A percentile compares a stretch with the other conserved stretches of the same genome.
Evolutionary conservation across 2,888 invertebrate genomes (phyloP).

Genomic region (Melangyna quadrimaculata): DNA sequence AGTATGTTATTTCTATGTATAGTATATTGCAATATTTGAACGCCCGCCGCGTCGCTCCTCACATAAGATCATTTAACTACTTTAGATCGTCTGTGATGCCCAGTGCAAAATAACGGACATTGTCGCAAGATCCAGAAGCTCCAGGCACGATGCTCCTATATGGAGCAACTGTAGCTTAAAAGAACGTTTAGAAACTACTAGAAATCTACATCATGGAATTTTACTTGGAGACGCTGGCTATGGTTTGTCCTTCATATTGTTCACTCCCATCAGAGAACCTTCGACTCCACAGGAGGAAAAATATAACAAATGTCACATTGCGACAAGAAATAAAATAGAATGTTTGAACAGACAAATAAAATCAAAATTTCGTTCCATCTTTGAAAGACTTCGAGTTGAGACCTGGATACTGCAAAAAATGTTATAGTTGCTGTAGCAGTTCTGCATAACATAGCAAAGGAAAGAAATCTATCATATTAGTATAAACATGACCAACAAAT

Average conservation of each 20-base stretch:
- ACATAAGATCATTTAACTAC: too few relatives aligned
- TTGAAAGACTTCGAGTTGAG: background rate
- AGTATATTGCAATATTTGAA: too few relatives aligned
- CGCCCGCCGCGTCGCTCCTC: too few relatives aligned
- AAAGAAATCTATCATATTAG: background rate
- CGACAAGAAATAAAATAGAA: background rate
- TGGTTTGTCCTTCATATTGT: background rate
- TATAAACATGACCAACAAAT: background rate
- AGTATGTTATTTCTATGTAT: background rate
- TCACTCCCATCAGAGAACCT: background rate
- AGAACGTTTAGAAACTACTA: background rate
- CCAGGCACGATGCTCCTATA: background rate
- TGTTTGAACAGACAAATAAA: background rate
- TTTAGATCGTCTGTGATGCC: background rate
- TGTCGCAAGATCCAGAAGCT: background rate
- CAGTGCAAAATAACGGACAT: background rate
- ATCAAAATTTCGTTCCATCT: slow-evolving; percentile 5
- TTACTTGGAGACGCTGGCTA: background rate
- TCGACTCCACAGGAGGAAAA: background rate
- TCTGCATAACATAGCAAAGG: slow-evolving; percentile 5
- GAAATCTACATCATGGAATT: background rate
- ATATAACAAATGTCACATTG: background rate
- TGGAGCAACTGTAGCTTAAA: background rate
- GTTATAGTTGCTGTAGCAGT: slow-evolving; percentile 10
- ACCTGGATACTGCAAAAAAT: background rate